These are phyloP conservation scores for Metallyticus violacea DNA, from an alignment of 2,888 invertebrate species.

Conservation along the genomic window DNA sequence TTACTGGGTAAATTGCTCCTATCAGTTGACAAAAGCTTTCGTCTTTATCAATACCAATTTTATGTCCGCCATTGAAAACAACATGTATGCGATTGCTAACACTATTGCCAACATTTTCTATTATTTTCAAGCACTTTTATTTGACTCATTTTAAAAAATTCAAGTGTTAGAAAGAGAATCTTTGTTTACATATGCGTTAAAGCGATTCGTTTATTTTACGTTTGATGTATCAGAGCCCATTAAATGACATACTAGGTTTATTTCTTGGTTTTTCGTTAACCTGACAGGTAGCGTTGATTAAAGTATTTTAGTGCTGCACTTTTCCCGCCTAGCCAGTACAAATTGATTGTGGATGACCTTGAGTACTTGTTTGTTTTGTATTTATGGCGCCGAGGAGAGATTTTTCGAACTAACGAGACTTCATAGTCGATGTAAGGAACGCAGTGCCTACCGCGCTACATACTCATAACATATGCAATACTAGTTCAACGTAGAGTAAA, in stretches of 20 bases:
- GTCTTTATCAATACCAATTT: conserved; percentile 8
- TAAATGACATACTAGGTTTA: background rate
- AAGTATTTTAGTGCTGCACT: background rate
- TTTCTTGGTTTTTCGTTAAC: background rate
- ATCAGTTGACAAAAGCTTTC: conserved; percentile 4
- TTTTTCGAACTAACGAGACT: background rate
- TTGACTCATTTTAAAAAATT: background rate
- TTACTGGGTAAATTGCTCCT: background rate
- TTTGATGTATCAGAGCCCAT: background rate
- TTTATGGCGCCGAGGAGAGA: background rate
- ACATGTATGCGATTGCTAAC: conserved; percentile 15
- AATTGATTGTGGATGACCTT: background rate
- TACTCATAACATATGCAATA: no score
- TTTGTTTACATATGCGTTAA: background rate
- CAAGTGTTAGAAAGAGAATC: background rate
- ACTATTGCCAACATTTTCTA: conserved; percentile 9
- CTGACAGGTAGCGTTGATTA: background rate
- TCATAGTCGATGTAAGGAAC: background rate
- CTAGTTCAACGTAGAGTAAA: no score
- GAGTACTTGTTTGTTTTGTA: background rate
- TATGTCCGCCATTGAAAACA: conserved; percentile 26
- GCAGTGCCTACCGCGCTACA: no score
- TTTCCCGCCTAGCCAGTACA: background rate
- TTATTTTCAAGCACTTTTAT: background rate
- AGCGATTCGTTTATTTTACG: background rate